Conservation (phyloP, 2,113 vertebrate genomes). For the Dasyurus viverrinus region DNA sequence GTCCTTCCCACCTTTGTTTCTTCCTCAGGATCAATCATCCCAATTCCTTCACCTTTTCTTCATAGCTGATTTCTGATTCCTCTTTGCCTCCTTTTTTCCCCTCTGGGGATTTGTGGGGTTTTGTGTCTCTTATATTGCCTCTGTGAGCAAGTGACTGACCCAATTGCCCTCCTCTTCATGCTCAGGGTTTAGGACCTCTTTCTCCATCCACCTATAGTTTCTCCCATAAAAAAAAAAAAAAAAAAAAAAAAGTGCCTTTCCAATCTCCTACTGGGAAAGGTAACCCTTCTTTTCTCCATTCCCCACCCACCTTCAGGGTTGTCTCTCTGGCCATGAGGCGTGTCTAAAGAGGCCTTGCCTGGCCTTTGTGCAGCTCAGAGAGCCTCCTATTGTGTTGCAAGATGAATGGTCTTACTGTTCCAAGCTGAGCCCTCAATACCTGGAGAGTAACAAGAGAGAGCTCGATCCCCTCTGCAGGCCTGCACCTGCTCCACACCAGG, state of each 20-base stretch:
- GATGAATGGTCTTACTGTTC: slow-evolving; percentile 75
- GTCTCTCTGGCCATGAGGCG: background rate
- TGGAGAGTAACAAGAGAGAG: slow-evolving; percentile 74
- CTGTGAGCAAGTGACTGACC: background rate
- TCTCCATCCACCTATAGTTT: background rate
- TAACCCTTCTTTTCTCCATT: slow-evolving; percentile 6
- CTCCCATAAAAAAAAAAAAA: slow-evolving; percentile 9
- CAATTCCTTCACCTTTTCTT: background rate
- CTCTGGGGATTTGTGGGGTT: background rate
- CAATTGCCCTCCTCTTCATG: slow-evolving; percentile 1
- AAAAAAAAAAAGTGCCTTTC: background rate
- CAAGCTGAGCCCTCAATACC: slow-evolving; percentile 39
- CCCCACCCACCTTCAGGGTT: background rate
- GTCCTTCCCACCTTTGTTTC: background rate
- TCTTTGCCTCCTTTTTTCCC: background rate
- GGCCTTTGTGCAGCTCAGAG: slow-evolving; percentile 52
- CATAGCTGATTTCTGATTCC: background rate
- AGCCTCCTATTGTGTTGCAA: slow-evolving; percentile 67
- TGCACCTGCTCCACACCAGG: slow-evolving; percentile 31
- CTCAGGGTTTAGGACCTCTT: background rate
- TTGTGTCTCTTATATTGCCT: slow-evolving; percentile 12
- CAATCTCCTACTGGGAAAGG: background rate
- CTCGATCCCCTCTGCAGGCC: slow-evolving; percentile 52
- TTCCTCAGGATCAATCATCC: background rate
- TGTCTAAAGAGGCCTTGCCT: slow-evolving; percentile 65